Conservation (phyloP, 2,797 vertebrate genomes). For the Rhinoraja longicauda region DNA sequence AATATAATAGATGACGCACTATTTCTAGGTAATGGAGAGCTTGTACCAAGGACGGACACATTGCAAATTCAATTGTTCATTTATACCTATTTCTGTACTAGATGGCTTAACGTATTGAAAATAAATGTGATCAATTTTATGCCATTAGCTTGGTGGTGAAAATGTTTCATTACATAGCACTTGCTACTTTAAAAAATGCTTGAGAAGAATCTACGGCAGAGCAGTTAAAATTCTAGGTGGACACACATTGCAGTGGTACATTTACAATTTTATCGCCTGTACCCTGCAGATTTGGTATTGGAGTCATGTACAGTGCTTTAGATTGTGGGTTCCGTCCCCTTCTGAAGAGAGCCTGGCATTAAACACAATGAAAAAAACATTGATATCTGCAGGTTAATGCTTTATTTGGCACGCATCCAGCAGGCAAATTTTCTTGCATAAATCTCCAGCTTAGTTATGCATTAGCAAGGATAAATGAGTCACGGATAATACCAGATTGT, state of each 20-base stretch:
- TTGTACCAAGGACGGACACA: not conserved
- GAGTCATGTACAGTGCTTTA: not conserved
- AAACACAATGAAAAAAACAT: not conserved
- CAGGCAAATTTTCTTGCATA: constrained; percentile 26
- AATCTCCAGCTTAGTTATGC: constrained; percentile 14
- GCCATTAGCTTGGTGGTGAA: not conserved
- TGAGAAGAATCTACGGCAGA: not conserved
- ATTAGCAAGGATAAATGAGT: constrained; percentile 37
- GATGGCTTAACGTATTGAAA: not conserved
- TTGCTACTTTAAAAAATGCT: not conserved
- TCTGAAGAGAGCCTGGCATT: not conserved
- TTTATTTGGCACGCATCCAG: not conserved
- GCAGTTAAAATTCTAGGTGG: not conserved
- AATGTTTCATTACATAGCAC: not conserved
- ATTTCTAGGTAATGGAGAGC: not conserved
- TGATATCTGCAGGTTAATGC: constrained; percentile 29
- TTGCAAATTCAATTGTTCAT: not conserved
- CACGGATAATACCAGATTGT: not conserved
- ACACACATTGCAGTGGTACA: not conserved
- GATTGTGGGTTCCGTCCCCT: constrained; percentile 2
- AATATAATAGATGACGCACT: no score
- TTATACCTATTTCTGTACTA: not conserved
- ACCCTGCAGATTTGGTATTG: not conserved
- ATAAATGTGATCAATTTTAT: constrained; percentile 7
- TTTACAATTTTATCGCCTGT: not conserved